Percentiles rank a stretch among this genome's conserved stretches.
These are phyloP conservation scores for Macropis europaea DNA, from an alignment of 2,888 invertebrate species.

Conservation along the genomic window DNA sequence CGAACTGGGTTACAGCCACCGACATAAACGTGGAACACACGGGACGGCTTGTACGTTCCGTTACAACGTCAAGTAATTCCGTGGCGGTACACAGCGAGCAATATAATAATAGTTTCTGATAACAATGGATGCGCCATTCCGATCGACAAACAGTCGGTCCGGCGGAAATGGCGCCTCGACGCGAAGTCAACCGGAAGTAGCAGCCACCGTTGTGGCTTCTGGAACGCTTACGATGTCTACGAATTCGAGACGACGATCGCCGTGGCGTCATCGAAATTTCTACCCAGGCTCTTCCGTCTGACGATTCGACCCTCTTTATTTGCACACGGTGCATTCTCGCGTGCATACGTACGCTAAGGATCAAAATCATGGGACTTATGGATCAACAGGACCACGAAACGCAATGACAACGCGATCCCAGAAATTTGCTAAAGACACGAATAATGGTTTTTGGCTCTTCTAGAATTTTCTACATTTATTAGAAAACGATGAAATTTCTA, in stretches of 20 bases:
- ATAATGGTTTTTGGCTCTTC: too few species aligned
- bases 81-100: conserved; percentile 9
- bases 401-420: too few species aligned
- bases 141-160: conserved; percentile 19
- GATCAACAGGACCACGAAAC: too few species aligned
- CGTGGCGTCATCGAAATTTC: conserved; percentile 15
- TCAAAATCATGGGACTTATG: too few species aligned
- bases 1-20: conserved; percentile 23
- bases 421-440: too few species aligned
- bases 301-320: background rate
- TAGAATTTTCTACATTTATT: too few species aligned
- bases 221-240: background rate
- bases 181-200: background rate
- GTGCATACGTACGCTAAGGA: too few species aligned
- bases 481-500: too few species aligned
- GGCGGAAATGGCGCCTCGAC: background rate
- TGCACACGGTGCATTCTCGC: background rate
- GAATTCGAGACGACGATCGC: background rate
- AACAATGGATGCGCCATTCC: conserved; percentile 24
- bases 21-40: conserved; percentile 8
- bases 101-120: conserved; percentile 29
- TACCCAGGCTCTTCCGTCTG: conserved; percentile 6
- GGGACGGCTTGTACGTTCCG: background rate
- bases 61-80: conserved; percentile 23
- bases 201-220: background rate